Percentiles rank a stretch among this genome's conserved stretches.
phyloP scores from a whole-genome alignment of 2,888 invertebrate genomes.

The Fissipunctia ypsillon region DNA sequence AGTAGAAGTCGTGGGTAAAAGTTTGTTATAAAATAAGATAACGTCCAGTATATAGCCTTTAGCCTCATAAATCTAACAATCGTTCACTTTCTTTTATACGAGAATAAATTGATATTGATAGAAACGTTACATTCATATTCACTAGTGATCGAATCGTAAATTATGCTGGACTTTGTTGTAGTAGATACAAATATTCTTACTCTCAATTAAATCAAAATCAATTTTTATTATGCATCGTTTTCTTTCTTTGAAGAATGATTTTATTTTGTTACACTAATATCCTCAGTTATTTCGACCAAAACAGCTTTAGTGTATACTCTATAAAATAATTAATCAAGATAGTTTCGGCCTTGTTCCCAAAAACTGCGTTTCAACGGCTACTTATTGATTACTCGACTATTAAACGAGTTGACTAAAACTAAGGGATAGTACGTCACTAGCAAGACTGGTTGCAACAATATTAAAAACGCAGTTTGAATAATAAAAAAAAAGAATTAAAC shows the following conservation, averaged over 20 bases:
- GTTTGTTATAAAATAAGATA: conserved; percentile 49
- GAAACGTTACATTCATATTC: conserved; percentile 28
- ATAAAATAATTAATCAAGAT: conserved; percentile 27
- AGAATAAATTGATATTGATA: conserved; percentile 42
- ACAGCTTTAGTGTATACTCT: conserved; percentile 23
- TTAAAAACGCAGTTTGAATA: conserved; percentile 33
- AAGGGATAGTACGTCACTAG: conserved; percentile 21
- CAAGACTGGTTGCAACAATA: conserved; percentile 25
- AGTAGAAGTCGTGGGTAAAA: conserved; percentile 43
- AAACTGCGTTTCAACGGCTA: conserved; percentile 30
- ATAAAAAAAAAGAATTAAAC: conserved; percentile 38
- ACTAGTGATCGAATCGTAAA: conserved; percentile 10
- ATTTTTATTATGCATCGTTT: background rate
- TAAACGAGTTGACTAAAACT: conserved; percentile 28
- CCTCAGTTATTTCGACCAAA: conserved; percentile 3
- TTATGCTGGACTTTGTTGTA: background rate
- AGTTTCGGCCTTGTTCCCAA: conserved; percentile 43
- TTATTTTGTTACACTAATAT: background rate
- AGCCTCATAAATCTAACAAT: conserved; percentile 57
- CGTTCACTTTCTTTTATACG: conserved; percentile 57
- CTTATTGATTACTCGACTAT: conserved; percentile 47
- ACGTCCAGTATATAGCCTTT: conserved; percentile 42
- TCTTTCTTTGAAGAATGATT: background rate
- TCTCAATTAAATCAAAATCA: background rate
- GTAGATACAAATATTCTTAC: background rate